Evolutionary conservation across 1,140 invertebrate genomes (phyloP).

Genomic region (Tachypleus tridentatus): DNA sequence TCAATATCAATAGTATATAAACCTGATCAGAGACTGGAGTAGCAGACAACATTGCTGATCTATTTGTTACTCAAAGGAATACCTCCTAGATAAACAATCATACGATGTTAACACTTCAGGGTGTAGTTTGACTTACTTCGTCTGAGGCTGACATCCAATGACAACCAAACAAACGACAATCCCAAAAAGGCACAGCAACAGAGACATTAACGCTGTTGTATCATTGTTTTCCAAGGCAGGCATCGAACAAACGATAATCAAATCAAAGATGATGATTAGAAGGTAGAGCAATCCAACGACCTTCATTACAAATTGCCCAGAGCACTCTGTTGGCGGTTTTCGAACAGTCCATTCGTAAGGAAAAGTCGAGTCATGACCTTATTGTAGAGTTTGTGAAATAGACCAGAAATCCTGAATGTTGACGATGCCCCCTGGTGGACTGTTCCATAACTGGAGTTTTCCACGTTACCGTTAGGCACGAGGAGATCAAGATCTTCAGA

Average conservation of each 20-base stretch:
- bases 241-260: constrained; percentile 65
- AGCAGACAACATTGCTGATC: too few relatives aligned
- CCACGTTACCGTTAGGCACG: too few relatives aligned
- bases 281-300: constrained; percentile 69
- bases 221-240: constrained; percentile 31
- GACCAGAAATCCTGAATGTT: too few relatives aligned
- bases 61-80: too few relatives aligned
- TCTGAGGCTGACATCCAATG: constrained; percentile 82
- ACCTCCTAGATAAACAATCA: too few relatives aligned
- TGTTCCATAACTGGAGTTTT: too few relatives aligned
- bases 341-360: constrained; percentile 22
- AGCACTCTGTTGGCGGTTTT: constrained; percentile 66
- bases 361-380: not conserved
- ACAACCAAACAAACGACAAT: constrained; percentile 63
- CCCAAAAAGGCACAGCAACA: constrained; percentile 55
- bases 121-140: constrained; percentile 48
- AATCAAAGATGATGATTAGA: constrained; percentile 65
- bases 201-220: constrained; percentile 51
- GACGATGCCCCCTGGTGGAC: too few relatives aligned
- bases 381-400: too few relatives aligned
- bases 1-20: too few relatives aligned
- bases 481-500: too few relatives aligned
- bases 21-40: too few relatives aligned
- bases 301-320: constrained; percentile 73
- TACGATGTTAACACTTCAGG: too few relatives aligned